Evolutionary conservation across 2,113 vertebrate species (phyloP).

Genomic region (Pseudolaguvia tuberculata): DNA sequence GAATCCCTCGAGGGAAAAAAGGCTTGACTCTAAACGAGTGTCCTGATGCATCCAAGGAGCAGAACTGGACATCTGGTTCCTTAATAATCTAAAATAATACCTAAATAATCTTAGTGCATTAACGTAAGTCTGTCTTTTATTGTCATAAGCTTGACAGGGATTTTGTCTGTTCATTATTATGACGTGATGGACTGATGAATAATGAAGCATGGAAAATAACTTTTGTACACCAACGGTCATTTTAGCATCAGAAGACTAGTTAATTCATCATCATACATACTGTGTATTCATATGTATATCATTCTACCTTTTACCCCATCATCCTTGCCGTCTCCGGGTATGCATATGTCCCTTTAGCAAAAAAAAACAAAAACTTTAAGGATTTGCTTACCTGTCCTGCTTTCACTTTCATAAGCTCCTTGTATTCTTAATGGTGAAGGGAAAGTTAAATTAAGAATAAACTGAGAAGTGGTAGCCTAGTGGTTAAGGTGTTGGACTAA

Average conservation of each 20-base stretch:
- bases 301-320: neutral
- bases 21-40: conserved; percentile 58
- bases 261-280: neutral
- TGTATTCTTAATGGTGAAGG: neutral
- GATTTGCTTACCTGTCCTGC: neutral
- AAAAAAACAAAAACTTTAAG: neutral
- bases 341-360: neutral
- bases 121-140: neutral
- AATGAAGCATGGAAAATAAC: neutral
- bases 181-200: neutral
- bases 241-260: neutral
- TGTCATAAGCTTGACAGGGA: neutral
- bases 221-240: neutral
- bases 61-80: conserved; percentile 46
- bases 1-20: conserved; percentile 64
- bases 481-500: too few species aligned
- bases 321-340: neutral
- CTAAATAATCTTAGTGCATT: conserved; percentile 31
- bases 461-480: too few species aligned
- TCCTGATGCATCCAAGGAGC: conserved; percentile 55
- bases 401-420: neutral
- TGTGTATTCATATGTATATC: neutral
- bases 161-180: neutral
- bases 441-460: too few species aligned
- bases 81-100: too few species aligned